phyloP scores from a whole-genome alignment of 2,797 vertebrate genomes.

The Hydrophis major region DNA sequence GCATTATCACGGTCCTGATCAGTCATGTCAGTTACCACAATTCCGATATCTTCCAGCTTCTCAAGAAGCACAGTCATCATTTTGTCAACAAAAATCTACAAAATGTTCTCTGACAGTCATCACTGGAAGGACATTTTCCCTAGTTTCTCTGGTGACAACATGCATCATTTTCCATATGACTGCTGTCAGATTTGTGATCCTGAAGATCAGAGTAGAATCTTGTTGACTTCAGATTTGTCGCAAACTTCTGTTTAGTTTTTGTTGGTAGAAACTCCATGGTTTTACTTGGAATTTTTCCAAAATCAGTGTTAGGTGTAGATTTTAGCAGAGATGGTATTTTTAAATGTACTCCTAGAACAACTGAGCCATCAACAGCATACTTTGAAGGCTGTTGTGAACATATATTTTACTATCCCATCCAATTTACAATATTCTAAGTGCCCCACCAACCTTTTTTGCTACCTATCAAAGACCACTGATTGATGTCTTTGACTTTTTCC shows the following conservation, averaged over 20 bases:
- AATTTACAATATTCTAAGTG: background rate
- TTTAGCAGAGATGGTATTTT: background rate
- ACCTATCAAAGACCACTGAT: background rate
- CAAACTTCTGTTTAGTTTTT: background rate
- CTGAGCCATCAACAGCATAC: background rate
- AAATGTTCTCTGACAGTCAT: background rate
- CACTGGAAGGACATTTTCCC: background rate
- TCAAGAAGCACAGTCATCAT: background rate
- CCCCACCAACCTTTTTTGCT: background rate
- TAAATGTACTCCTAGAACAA: background rate
- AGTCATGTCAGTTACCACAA: background rate
- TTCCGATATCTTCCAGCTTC: background rate
- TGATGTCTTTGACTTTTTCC: background rate
- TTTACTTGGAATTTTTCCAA: background rate
- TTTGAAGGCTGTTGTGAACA: background rate
- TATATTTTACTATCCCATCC: background rate
- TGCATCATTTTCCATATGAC: background rate
- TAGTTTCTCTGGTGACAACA: background rate
- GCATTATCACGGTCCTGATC: background rate
- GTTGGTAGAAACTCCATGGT: background rate
- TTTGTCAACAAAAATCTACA: background rate
- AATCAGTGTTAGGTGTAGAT: background rate
- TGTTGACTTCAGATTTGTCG: background rate
- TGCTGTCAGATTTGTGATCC: background rate
- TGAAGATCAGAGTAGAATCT: background rate